Evolutionary conservation across 2,888 invertebrate genomes (phyloP).

Genomic region (Chrysotoxum bicinctum): DNA sequence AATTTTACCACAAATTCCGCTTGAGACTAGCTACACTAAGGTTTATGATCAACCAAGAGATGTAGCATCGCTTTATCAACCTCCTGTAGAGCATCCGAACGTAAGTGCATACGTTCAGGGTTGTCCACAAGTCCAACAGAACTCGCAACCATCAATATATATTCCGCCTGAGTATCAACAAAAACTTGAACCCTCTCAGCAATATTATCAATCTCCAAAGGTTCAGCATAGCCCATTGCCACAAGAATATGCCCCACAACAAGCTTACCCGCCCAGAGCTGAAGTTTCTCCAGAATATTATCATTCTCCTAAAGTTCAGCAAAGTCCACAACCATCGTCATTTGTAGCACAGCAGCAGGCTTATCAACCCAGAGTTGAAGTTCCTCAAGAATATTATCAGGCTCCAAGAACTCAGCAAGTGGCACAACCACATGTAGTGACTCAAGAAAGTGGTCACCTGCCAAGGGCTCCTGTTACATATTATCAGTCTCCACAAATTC

Average conservation of each 20-base stretch:
- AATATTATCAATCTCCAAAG: slow-evolving; percentile 33
- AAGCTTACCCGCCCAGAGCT: background rate
- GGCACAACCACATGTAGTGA: background rate
- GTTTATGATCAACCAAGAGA: slow-evolving; percentile 62
- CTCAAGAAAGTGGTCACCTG: background rate
- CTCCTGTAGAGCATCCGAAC: background rate
- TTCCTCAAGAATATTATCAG: slow-evolving; percentile 13
- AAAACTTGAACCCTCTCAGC: background rate
- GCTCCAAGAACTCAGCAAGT: slow-evolving; percentile 14
- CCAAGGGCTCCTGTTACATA: background rate
- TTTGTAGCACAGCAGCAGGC: slow-evolving; percentile 8
- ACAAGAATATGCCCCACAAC: slow-evolving; percentile 2
- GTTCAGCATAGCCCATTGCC: slow-evolving; percentile 28
- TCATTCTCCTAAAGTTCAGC: slow-evolving; percentile 16
- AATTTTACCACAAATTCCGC: slow-evolving; percentile 57
- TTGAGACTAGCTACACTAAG: slow-evolving; percentile 64
- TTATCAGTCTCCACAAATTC: slow-evolving; percentile 30
- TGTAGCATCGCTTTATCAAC: slow-evolving; percentile 13
- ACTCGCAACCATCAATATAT: slow-evolving; percentile 6
- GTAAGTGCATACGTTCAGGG: background rate
- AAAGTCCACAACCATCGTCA: background rate
- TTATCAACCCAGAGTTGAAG: slow-evolving; percentile 2
- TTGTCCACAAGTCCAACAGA: slow-evolving; percentile 8
- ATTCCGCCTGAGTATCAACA: slow-evolving; percentile 19
- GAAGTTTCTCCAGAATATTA: slow-evolving; percentile 5